A percentile compares a stretch with the other conserved stretches of the same genome.
phyloP scores from a whole-genome alignment of 64 coral and sea anemone genomes.

The Platygyra sinensis region DNA sequence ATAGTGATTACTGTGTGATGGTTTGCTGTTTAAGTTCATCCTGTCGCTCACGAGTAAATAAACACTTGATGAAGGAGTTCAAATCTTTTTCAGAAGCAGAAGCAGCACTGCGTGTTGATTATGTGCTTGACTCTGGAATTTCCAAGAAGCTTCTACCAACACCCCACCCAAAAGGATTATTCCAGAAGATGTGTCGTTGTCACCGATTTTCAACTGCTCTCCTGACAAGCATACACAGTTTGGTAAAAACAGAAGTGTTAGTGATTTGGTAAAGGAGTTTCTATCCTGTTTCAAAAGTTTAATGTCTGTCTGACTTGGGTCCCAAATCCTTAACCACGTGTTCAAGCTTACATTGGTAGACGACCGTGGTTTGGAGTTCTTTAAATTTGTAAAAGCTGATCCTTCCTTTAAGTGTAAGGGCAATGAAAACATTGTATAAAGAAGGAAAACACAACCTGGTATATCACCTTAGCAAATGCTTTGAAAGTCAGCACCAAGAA shows the following conservation, averaged over 20 bases:
- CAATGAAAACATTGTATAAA: slow-evolving; percentile 57
- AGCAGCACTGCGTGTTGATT: slow-evolving; percentile 45
- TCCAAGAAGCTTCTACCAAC: not conserved
- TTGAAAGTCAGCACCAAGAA: slow-evolving; percentile 16
- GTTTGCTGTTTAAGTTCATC: slow-evolving; percentile 22
- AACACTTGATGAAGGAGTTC: slow-evolving; percentile 35
- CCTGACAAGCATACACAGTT: not conserved
- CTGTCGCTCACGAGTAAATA: slow-evolving; percentile 42
- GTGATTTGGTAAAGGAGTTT: not conserved
- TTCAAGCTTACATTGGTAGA: not conserved
- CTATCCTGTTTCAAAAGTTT: not conserved
- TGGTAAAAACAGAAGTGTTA: not conserved
- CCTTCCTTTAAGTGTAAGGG: slow-evolving; percentile 6
- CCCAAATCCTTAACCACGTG: not conserved
- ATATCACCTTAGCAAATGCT: slow-evolving; percentile 43
- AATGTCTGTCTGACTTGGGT: not conserved
- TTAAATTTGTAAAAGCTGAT: slow-evolving; percentile 52
- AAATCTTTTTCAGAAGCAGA: slow-evolving; percentile 45
- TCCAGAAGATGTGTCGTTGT: slow-evolving; percentile 9
- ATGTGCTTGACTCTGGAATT: slow-evolving; percentile 26
- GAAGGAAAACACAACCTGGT: slow-evolving; percentile 49
- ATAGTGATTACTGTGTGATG: not conserved
- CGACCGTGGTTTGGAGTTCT: slow-evolving; percentile 4
- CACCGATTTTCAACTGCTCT: not conserved
- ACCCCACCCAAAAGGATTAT: not conserved